Base-by-base conservation (phyloP, 2,113 vertebrate species). In the Anguilla japonica region DNA sequence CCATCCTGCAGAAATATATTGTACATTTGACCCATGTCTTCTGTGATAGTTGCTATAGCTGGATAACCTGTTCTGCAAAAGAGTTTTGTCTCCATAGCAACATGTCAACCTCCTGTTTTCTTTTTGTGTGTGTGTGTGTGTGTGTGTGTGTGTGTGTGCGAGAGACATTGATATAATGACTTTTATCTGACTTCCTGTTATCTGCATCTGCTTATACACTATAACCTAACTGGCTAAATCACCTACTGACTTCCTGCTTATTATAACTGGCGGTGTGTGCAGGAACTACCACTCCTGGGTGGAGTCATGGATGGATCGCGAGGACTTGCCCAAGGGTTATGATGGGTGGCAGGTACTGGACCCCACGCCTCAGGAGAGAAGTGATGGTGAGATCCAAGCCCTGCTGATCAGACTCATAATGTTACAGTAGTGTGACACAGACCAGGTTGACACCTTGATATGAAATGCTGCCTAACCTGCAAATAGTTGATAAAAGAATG, bases 231-330 rank as follows among this genome's bases (percentile, higher is more conserved):
- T 71, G 26, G 63, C 20, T 22, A n/a, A 71, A 71, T 71, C 3
- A 71, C 63, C 20, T 3, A 7, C 26, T 75, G 71, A 75, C 71
- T 34, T 75, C 7, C 71, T 75, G 71, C 11, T 75, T 29, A 9
- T 26, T 75, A 39, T 41, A 34, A 78, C 78, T 67, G 60, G 60
- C 11, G 60, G 60, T 53, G 50, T 82, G 79, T 56, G 11, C 71
- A 99, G 98, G 98, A 99, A 99, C 91, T 99, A 97, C 93, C 98
- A 99, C 1, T 97, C 97, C 88, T 99, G 98, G 98, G 96, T 98
- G 4, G 98, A 99, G 93, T 95, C 93, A 79, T 99, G 98, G 97
- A 98, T 98, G 92, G 92, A 67, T 11, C 95, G 98, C 50, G 87
- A 89, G 0, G 98, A 99, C 91, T 92, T 99, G 56, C 94, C 96